A percentile compares a stretch with the other conserved stretches of the same genome.
phyloP scores from a whole-genome alignment of 2,113 vertebrate genomes.

The Rhinopomastus cyanomelas region DNA sequence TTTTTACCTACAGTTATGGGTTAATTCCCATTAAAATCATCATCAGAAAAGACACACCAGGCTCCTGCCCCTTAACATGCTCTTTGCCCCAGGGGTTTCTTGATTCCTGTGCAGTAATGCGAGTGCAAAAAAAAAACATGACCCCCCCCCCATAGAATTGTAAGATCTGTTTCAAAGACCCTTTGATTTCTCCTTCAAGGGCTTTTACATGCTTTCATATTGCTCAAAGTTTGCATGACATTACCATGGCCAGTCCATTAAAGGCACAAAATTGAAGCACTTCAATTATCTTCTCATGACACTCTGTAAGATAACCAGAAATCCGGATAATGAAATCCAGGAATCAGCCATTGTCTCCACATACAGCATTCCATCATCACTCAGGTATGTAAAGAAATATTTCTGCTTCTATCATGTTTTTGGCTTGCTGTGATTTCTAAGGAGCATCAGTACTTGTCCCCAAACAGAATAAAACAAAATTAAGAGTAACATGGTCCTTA shows the following conservation, averaged over 20 bases:
- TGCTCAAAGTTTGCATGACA: not conserved
- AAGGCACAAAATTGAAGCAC: not conserved
- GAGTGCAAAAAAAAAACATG: not conserved
- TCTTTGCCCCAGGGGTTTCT: not conserved
- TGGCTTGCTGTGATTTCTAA: not conserved
- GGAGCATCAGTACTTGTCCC: not conserved
- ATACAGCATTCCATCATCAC: not conserved
- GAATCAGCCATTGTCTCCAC: not conserved
- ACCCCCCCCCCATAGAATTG: rapidly evolving
- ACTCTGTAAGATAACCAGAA: not conserved
- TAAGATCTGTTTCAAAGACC: not conserved
- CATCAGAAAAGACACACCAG: not conserved
- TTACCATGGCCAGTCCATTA: not conserved
- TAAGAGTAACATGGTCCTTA: not conserved
- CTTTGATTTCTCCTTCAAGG: not conserved
- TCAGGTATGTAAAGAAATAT: not conserved
- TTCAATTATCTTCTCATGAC: rapidly evolving
- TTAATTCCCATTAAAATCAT: too few relatives aligned
- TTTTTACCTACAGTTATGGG: not conserved
- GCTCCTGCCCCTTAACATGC: not conserved
- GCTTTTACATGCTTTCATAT: not conserved
- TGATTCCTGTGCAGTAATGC: not conserved
- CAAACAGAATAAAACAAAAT: not conserved
- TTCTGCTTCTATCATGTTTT: not conserved
- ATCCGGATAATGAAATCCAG: not conserved